Percentiles rank a stretch among this genome's conserved stretches.
Evolutionary conservation across 1,140 invertebrate species (phyloP).

Genomic region (Cepaea nemoralis): DNA sequence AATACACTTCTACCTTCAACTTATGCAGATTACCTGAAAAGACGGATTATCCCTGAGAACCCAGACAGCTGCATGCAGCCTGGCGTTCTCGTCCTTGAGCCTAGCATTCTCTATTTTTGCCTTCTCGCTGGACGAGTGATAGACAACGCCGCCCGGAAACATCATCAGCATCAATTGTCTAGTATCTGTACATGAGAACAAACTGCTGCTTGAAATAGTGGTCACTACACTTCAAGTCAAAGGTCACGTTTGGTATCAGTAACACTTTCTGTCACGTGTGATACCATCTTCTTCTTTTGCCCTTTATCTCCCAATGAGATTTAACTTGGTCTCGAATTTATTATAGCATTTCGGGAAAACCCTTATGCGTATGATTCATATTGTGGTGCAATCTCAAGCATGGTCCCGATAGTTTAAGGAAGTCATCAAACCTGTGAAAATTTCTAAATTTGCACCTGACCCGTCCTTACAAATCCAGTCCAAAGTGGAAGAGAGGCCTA

Average conservation of each 20-base stretch:
- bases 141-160: constrained; percentile 7
- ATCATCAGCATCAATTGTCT: background rate
- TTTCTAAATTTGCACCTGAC: no score
- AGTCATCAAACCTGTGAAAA: no score
- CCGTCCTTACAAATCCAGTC: no score
- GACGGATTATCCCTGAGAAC: constrained; percentile 28
- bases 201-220: constrained; percentile 10
- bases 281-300: no score
- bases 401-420: no score
- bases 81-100: constrained; percentile 28
- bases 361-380: no score
- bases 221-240: background rate
- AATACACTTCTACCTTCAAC: no score
- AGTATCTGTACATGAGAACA: constrained; percentile 6
- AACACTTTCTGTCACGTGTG: background rate
- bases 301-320: no score
- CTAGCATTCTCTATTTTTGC: background rate
- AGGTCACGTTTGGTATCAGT: background rate
- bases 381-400: no score
- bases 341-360: no score
- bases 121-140: background rate
- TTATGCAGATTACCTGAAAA: constrained; percentile 32
- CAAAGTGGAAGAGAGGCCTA: no score
- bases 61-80: constrained; percentile 35
- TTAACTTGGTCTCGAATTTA: no score